Evolutionary conservation across 1,140 invertebrate species (phyloP), one percentile per base, ranked within the genome.

Genomic region (Drosophila hydei): DNA sequence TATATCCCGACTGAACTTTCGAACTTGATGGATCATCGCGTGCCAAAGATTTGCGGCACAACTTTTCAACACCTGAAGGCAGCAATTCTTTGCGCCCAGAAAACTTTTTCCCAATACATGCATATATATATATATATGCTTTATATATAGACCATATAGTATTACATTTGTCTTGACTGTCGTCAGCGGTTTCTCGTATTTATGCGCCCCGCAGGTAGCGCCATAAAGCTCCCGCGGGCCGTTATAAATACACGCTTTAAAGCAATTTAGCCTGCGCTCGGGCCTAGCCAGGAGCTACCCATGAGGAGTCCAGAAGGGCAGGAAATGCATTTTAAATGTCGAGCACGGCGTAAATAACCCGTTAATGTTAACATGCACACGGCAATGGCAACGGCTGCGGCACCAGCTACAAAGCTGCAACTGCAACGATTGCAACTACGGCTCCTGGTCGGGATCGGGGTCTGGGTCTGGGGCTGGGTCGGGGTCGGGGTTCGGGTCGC

Each of bases 311-410:
- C 19, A 40, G 2, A 12, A 16, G 56, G n/a, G 58, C 74, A 71
- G 73, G 67, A 87, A 85, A 85, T 85, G 80, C 80, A 85, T 85
- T 85, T 87, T 87, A 85, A 85, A 85, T 85, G 81, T 87, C 71
- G 73, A 59, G 64, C 65, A 38, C 60, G 77, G 70, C 81, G 85
- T 85, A 85, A 85, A 85, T 85, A 85, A 85, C 75, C 58, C 80
- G 81, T 85, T 85, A 85, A 85, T 80, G 83, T 87, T 85, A 74
- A 77, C 74, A 77, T 67, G 74, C 70, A 52, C 59, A 73, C 71
- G 47, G 54, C 36, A 11, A 33, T 33, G 54, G 54, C 36, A 19
- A 30, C 27, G 51, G 50, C 42, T 30, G 43, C 19, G 7, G 16
- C 21, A 21, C 8, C 30, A 33, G 3, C 30, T 33, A 8, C 30